phyloP scores from a whole-genome alignment of 2,888 invertebrate genomes.

The Tetheella fluctuosa region DNA sequence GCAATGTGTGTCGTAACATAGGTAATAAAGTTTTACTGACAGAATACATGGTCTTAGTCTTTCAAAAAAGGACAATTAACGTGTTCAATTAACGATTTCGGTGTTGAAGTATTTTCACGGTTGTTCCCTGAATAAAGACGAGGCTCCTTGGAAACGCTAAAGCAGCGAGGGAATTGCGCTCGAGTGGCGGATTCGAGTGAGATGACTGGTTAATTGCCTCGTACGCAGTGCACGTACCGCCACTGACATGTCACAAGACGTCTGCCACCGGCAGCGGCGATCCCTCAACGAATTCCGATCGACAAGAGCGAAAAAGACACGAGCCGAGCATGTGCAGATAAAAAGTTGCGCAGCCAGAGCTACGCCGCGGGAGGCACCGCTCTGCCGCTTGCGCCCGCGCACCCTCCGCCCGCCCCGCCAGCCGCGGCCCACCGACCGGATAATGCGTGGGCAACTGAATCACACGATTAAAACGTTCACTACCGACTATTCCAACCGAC shows the following conservation, averaged over 20 bases:
- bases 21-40: slow-evolving; percentile 35
- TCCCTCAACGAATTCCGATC: slow-evolving; percentile 81
- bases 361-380: slow-evolving; percentile 72
- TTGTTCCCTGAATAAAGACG: slow-evolving; percentile 72
- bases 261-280: slow-evolving; percentile 83
- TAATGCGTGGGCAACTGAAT: slow-evolving; percentile 55
- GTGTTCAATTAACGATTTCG: slow-evolving; percentile 61
- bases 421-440: slow-evolving; percentile 18
- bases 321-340: slow-evolving; percentile 76
- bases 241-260: slow-evolving; percentile 81
- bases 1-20: slow-evolving; percentile 29
- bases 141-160: slow-evolving; percentile 58
- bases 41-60: slow-evolving; percentile 43
- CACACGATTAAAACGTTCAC: slow-evolving; percentile 61
- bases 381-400: slow-evolving; percentile 44
- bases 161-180: slow-evolving; percentile 57
- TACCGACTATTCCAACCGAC: slow-evolving; percentile 42
- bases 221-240: slow-evolving; percentile 79
- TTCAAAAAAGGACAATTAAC: slow-evolving; percentile 58
- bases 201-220: slow-evolving; percentile 78
- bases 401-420: slow-evolving; percentile 38
- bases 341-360: slow-evolving; percentile 73
- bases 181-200: slow-evolving; percentile 57
- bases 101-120: slow-evolving; percentile 66
- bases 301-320: slow-evolving; percentile 83